Base-by-base conservation (phyloP, 2,888 invertebrate genomes). In the Hypolimnas misippus region DNA sequence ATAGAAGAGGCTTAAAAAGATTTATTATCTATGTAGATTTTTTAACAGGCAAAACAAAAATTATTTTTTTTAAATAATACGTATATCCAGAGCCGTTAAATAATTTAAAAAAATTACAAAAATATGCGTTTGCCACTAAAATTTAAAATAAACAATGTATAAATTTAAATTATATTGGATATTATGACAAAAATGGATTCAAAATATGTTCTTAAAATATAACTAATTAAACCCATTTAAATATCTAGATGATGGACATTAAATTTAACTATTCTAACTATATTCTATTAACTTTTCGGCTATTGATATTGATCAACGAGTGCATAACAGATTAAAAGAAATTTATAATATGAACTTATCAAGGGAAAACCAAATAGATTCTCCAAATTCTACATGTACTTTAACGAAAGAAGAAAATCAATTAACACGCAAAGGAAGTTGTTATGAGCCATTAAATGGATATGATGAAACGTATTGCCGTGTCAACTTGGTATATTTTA, bases 381-480 rank as follows among this genome's bases (percentile, higher is more conserved):
- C 25, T 49, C 8, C n/a, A 7, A 21, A 38, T 21, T 14, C 38
- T 12, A 52, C 42, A 14, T 17, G 14, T 14, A 35, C 17, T 19
- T 54, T 65, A 29, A 33, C 40, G 12, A 33, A 42, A 21, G 44
- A 51, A 8, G 14, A 16, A 55, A 46, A 50, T 14, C 38, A 29
- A 49, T 16, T 40, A n/a, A 14, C 21, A 44, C 17, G n/a, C 33
- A 62, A 46, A 35, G 29, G 12, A 44, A 44, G 17, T 44, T 25
- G 7, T 59, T 66, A 58, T 17, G 62, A 63, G 40, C 56, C 62
- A 40, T 70, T 69, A 42, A 62, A 66, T 55, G 44, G 42, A 25
- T 61, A 70, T 53, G 57, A 58, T 29, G 78, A 78, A 68, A 67
- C 72, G 4, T 70, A 67, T 33, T 77, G 73, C 38, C 76, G 77